Evolutionary conservation across 2,797 vertebrate genomes (phyloP), one percentile per base, ranked within the genome.

Genomic region (Chelidonichthys spinosus): DNA sequence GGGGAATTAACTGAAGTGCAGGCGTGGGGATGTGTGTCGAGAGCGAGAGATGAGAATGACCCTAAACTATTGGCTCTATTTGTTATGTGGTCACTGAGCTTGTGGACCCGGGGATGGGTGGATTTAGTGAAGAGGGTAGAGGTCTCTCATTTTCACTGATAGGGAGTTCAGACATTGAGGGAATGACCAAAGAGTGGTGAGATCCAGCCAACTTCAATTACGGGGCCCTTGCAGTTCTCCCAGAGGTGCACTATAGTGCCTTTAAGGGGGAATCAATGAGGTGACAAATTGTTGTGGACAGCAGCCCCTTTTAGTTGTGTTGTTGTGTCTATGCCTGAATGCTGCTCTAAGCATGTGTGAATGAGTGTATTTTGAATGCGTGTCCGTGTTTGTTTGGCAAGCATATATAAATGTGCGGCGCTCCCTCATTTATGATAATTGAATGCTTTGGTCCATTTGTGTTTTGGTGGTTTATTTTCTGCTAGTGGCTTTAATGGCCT

Each of bases 201-300:
- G 88, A 90, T 92, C 87, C 81, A 92, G 89, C 92, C 90, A 90
- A 73, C 90, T 91, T 93, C 90, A 92, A 92, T 93, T 92, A 93
- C 47, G 66, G 76, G 25, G 76, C 76, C 80, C 85, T 85, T 82
- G 85, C 84, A 87, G 89, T 92, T 92, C 89, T 89, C 92, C 90
- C 90, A 87, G 78, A 89, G 91, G 89, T 86, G 79, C 78, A 69
- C 85, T 93, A 85, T 84, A 81, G 86, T 83, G 79, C 84, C 73
- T 93, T 93, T 90, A 92, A 92, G 86, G 83, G 87, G 81, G 85
- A 92, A 94, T 94, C 92, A 91, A 93, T 93, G 91, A 88, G 78
- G 89, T 91, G 93, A 93, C 92, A 93, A 91, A 94, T 92, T 88
- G 87, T 88, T 90, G 89, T 88, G 84, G 93, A 93, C 92, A 93